These are phyloP conservation scores for Glyptemys insculpta DNA, from an alignment of 2,797 vertebrate species.

Conservation along the genomic window DNA sequence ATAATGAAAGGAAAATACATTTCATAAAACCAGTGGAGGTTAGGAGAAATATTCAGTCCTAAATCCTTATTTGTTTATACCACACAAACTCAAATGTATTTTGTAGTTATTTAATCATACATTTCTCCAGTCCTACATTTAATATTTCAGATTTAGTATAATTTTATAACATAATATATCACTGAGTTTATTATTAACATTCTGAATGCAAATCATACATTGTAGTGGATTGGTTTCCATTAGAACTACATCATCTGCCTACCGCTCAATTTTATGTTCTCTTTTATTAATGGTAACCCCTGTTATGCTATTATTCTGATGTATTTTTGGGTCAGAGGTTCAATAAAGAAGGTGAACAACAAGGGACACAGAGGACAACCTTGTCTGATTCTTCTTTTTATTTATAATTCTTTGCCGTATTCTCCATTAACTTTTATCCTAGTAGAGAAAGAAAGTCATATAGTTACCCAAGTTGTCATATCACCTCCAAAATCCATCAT, in stretches of 20 bases:
- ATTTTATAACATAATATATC: slow-evolving; percentile 21
- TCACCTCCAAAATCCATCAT: background rate
- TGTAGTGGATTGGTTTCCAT: slow-evolving; percentile 2
- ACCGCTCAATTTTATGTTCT: background rate
- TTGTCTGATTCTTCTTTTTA: background rate
- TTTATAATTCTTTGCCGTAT: background rate
- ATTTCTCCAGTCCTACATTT: background rate
- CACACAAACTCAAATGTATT: background rate
- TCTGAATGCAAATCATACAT: background rate
- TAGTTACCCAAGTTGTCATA: background rate
- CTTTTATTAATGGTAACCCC: slow-evolving; percentile 8
- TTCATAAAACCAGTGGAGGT: slow-evolving; percentile 7
- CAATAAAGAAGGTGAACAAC: background rate
- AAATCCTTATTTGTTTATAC: background rate
- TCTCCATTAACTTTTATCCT: background rate
- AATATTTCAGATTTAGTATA: background rate
- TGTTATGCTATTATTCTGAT: background rate
- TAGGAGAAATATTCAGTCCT: slow-evolving; percentile 12
- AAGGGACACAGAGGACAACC: background rate
- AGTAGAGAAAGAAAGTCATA: background rate
- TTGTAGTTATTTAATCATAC: background rate
- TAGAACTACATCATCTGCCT: background rate
- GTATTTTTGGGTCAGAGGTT: background rate
- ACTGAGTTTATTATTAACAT: slow-evolving; percentile 10
- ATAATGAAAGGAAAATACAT: background rate